phyloP scores from a whole-genome alignment of 2,113 vertebrate genomes.

The Macrotis lagotis region DNA sequence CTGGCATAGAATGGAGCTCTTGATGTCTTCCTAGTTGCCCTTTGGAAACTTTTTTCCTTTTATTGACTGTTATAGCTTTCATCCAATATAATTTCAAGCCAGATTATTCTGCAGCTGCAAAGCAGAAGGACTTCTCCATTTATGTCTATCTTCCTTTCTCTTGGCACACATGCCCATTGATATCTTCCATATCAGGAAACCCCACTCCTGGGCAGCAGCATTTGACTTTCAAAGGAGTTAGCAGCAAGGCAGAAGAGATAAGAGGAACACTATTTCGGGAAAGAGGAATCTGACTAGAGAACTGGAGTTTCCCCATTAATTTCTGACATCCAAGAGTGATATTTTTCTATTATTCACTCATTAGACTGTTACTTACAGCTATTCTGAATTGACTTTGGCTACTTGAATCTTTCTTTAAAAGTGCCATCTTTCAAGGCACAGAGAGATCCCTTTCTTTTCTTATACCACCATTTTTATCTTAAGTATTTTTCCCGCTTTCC shows the following conservation, averaged over 20 bases:
- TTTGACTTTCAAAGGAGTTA: neutral
- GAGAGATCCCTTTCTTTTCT: neutral
- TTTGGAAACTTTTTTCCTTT: neutral
- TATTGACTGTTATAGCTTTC: neutral
- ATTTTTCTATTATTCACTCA: no score
- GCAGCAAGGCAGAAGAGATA: neutral
- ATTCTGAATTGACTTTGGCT: neutral
- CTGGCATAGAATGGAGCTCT: neutral
- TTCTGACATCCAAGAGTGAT: neutral
- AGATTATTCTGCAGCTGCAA: neutral
- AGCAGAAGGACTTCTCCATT: neutral
- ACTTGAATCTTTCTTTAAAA: neutral
- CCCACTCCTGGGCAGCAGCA: neutral
- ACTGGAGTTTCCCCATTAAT: neutral
- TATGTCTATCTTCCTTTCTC: neutral
- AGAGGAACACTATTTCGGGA: neutral
- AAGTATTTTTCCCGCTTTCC: neutral
- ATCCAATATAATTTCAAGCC: neutral
- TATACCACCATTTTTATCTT: neutral
- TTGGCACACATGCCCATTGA: neutral
- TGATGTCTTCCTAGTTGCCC: neutral
- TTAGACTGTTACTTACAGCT: neutral
- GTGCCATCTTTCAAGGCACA: neutral
- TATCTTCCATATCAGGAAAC: neutral
- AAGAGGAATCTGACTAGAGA: neutral